Percentiles rank a stretch among this genome's conserved stretches.
These are phyloP conservation scores for Coptotermes formosanus DNA, from an alignment of 1,140 invertebrate species.

Conservation along the genomic window DNA sequence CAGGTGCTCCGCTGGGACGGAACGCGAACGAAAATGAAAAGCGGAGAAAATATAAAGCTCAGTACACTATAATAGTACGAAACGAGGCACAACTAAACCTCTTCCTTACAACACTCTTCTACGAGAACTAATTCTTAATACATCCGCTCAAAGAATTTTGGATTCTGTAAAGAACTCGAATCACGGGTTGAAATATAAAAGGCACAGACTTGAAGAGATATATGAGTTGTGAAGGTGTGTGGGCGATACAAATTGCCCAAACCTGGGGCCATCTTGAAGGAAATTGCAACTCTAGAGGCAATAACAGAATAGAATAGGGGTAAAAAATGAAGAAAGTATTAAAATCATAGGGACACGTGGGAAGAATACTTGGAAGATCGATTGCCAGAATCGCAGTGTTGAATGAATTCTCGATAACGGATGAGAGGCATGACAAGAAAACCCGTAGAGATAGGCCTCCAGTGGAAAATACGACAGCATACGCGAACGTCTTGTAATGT, in stretches of 20 bases:
- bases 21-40: no score
- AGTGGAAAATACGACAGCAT: no score
- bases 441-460: background rate
- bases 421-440: background rate
- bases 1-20: no score
- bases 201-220: background rate
- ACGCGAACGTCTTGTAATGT: no score
- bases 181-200: background rate
- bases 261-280: background rate
- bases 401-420: background rate
- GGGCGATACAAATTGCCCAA: background rate
- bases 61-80: no score
- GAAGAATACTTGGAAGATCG: background rate
- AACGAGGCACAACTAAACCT: no score
- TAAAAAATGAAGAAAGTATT: background rate
- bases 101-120: no score
- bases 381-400: background rate
- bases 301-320: background rate
- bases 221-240: background rate
- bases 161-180: background rate
- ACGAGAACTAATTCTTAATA: constrained; percentile 9
- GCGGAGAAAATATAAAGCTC: no score
- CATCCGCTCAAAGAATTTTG: background rate
- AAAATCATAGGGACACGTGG: background rate
- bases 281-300: background rate